Conservation (phyloP, 2,888 invertebrate species). For the Caenorhabditis virilis region DNA sequence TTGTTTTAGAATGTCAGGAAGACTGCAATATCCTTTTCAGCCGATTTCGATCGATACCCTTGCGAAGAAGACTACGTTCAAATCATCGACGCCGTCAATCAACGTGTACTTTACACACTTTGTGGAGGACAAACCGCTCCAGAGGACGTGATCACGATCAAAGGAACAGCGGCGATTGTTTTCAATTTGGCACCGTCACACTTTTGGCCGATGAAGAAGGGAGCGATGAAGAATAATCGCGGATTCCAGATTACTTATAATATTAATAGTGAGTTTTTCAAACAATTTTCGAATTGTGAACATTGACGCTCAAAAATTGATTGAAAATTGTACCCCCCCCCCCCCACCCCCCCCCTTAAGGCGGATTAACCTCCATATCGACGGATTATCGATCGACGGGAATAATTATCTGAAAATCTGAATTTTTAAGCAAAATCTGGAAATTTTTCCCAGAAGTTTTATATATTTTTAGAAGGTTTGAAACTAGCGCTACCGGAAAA, state of each 20-base stretch:
- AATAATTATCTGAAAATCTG: too few species aligned
- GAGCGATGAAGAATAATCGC: conserved; percentile 22
- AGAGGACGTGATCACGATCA: conserved; percentile 44
- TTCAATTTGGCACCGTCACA: conserved; percentile 51
- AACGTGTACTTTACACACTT: conserved; percentile 30
- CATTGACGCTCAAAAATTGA: neutral
- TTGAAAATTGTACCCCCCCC: neutral
- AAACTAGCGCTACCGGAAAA: too few species aligned
- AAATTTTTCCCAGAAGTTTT: too few species aligned
- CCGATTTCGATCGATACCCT: conserved; percentile 27
- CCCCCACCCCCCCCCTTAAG: too few species aligned
- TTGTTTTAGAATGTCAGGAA: neutral
- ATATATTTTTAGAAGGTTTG: too few species aligned
- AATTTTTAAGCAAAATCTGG: too few species aligned
- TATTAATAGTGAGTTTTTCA: conserved; percentile 39
- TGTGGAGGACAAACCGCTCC: conserved; percentile 45
- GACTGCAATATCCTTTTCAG: conserved; percentile 9
- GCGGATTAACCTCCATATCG: too few species aligned
- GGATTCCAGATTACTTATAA: conserved; percentile 65
- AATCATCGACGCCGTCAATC: conserved; percentile 49
- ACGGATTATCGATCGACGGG: too few species aligned
- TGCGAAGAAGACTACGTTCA: conserved; percentile 61
- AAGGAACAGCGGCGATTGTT: conserved; percentile 55
- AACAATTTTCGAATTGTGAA: too few species aligned
- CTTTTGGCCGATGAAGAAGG: conserved; percentile 3